Conservation (phyloP, 2,888 invertebrate species). For the Hypselothyrea guttata region DNA sequence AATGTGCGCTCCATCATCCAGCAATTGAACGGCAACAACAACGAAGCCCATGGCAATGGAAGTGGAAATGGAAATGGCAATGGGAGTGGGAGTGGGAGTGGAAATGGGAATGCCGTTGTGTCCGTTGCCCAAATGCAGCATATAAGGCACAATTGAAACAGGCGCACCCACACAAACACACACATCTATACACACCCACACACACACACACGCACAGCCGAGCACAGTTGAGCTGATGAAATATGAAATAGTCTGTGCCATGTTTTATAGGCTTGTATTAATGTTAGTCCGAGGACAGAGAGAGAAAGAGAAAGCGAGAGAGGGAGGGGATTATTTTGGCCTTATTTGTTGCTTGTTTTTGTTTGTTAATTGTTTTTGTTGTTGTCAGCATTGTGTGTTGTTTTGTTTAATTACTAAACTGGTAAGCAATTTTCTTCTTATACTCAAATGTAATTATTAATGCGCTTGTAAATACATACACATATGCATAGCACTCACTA, state of each 20-base stretch:
- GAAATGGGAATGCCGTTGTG: conserved; percentile 45
- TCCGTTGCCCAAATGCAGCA: conserved; percentile 32
- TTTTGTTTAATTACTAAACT: conserved; percentile 66
- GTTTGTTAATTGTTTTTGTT: conserved; percentile 52
- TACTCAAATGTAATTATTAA: conserved; percentile 63
- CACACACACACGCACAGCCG: not conserved
- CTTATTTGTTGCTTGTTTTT: conserved; percentile 47
- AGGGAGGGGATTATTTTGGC: conserved; percentile 6
- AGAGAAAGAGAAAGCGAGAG: conserved; percentile 1
- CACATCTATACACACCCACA: not conserved
- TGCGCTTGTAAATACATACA: conserved; percentile 64
- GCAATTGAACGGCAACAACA: conserved; percentile 69
- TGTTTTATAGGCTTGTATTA: conserved; percentile 8
- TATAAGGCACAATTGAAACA: conserved; percentile 41
- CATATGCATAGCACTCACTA: conserved; percentile 36
- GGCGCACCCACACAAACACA: not conserved
- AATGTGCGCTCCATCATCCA: conserved; percentile 76
- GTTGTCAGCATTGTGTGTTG: conserved; percentile 64
- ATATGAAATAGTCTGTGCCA: conserved; percentile 18
- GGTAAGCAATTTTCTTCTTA: conserved; percentile 70
- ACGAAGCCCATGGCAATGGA: conserved; percentile 51
- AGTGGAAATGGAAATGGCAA: too few species aligned
- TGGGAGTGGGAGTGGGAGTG: too few species aligned
- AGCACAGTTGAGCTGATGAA: conserved; percentile 10
- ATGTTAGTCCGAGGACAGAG: not conserved